These are phyloP conservation scores for Calameuta pallipes DNA, from an alignment of 2,888 invertebrate genomes.

Conservation along the genomic window DNA sequence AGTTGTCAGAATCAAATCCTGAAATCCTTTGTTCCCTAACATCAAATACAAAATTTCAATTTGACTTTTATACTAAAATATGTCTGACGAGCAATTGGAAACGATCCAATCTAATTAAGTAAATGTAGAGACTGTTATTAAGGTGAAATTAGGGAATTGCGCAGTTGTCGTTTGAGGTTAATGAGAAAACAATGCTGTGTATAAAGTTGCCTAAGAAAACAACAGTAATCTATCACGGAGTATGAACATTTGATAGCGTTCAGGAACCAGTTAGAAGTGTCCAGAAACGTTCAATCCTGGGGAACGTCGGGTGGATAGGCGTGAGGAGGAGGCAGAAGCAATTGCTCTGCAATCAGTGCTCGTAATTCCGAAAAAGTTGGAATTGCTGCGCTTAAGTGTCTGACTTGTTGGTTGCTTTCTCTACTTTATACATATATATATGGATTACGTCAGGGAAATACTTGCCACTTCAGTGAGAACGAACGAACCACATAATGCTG, in stretches of 20 bases:
- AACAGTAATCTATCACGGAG: background rate
- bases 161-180: background rate
- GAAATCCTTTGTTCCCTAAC: background rate
- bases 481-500: background rate
- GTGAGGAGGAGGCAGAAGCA: background rate
- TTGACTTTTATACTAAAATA: background rate
- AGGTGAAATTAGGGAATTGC: background rate
- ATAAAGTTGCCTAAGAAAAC: background rate
- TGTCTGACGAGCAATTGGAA: background rate
- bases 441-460: background rate
- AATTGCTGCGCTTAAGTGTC: background rate
- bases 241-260: background rate
- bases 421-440: background rate
- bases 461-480: background rate
- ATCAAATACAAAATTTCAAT: background rate
- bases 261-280: background rate
- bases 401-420: background rate
- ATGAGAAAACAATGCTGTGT: background rate
- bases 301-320: background rate
- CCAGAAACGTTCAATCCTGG: background rate
- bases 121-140: background rate
- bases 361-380: background rate
- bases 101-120: background rate
- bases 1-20: background rate
- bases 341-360: background rate